Evolutionary conservation across 1,140 invertebrate species (phyloP), one percentile per base, ranked within the genome.

Genomic region (Manduca sexta): DNA sequence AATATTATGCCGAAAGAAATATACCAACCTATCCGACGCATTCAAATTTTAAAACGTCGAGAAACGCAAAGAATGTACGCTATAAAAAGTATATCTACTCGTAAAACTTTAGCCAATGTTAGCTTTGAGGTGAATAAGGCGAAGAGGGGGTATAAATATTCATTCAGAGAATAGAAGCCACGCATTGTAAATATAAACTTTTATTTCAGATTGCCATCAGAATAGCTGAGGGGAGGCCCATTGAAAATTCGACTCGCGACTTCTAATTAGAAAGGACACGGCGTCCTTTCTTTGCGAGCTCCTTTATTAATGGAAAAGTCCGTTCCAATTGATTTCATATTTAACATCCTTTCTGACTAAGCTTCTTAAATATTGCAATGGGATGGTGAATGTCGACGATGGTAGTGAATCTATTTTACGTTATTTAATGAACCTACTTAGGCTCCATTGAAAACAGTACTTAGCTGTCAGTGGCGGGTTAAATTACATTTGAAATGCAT

Each of bases 151-250:
- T 69, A 81, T 83, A 81, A 81, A 84, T 79, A 84, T 84, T 84
- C 74, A 81, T 81, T 73, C 60, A 47, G 40, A 63, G 64, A 55
- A 69, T 60, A 67, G 66, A 72, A 61, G 63, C 67, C 64, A 81
- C 74, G 74, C 75, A 81, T 70, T 74, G 69, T 80, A 84, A 81
- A 82, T 80, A 81, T 74, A 84, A 84, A 82, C 77, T 81, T 84
- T 84, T 82, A 80, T 82, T 81, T 75, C 64, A 77, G 60, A 74
- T 59, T 61, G 49, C 72, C 75, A 75, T 80, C 75, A 78, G 68
- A 66, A 61, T 62, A 64, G 59, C 59, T 53, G 41, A 52, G 59
- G 56, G 49, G 59, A 45, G 60, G 65, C 56, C 61, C 70, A 80
- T 78, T 82, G 74, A 69, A 75, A 77, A 82, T 82, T 81, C 78